Base-by-base conservation (phyloP, 2,888 invertebrate species). In the Macrophya annulata region DNA sequence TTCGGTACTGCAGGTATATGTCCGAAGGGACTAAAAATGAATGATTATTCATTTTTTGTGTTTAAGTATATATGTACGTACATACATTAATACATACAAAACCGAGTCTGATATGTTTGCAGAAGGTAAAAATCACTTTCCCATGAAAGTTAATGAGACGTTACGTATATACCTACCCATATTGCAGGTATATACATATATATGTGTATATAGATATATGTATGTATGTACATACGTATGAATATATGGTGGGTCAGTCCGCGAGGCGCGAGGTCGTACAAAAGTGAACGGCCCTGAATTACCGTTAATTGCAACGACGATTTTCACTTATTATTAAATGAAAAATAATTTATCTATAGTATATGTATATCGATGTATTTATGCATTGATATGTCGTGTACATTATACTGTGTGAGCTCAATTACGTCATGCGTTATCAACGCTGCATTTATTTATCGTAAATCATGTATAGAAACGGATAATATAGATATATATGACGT, bases 61-160 rank as follows among this genome's bases (percentile, higher is more conserved):
- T 25, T 25, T 9, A 25, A 17, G 25, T 6, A 68, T 37, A 5
- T 12, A 62, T 3, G 10, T 25, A 51, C 48, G 43, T 43, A 45
- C 10, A 59, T 5, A 25, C 15, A 17, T n/a, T n/a, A 12, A 12
- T n/a, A n/a, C 40, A 31, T 48, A 5, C 45, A 6, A 71, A 31
- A 31, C 31, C 77, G 55, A 40, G 59, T 81, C 40, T 25, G 31
- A 31, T 1, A 17, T 77, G n/a, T 77, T 77, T 55, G 51, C 77
- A 21, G 31, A 31, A 43, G 59, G 43, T 43, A 40, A 81, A 31
- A 81, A 81, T 81, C 81, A 81, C 81, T 81, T 81, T 81, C 81
- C 81, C 81, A 62, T 81, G 81, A 81, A 81, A 81, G 40, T 81
- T 81, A 81, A 81, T 81, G 81, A 81, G 81, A 81, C 81, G 81